Conservation (phyloP, 2,888 invertebrate species). For the Ganaspis brasiliensis region DNA sequence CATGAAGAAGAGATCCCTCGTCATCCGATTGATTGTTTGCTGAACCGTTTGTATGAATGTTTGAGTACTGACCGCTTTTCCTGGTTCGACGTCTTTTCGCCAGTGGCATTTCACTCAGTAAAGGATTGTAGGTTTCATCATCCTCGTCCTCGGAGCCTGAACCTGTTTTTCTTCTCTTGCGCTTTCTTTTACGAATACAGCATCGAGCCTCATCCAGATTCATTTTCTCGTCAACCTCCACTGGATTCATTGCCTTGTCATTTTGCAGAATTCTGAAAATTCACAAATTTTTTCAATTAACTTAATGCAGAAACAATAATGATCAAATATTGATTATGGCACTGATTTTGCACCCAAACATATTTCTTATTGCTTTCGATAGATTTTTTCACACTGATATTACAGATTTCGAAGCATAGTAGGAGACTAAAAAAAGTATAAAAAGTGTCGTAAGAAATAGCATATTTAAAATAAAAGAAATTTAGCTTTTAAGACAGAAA, state of each 20-base stretch:
- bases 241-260: conserved; percentile 64
- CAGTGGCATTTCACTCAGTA: conserved; percentile 52
- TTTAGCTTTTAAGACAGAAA: no score
- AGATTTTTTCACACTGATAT: no score
- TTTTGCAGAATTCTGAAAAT: conserved; percentile 70
- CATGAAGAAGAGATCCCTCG: conserved; percentile 50
- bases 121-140: conserved; percentile 65
- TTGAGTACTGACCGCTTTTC: conserved; percentile 48
- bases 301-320: no score
- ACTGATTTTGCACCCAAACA: no score
- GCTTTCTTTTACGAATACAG: conserved; percentile 73
- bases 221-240: conserved; percentile 74
- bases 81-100: conserved; percentile 59
- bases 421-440: no score
- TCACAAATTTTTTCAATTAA: neutral
- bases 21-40: conserved; percentile 62
- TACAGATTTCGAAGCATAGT: no score
- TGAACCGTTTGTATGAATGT: conserved; percentile 55
- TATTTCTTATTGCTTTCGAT: no score
- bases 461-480: no score
- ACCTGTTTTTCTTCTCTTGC: conserved; percentile 68
- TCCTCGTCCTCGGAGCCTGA: conserved; percentile 74
- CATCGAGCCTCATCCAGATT: conserved; percentile 75
- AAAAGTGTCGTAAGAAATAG: no score
- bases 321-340: no score